Percentiles rank a stretch among this genome's conserved stretches.
These are phyloP conservation scores for Apomyelois bistriatella DNA, from an alignment of 2,888 invertebrate species.

Conservation along the genomic window DNA sequence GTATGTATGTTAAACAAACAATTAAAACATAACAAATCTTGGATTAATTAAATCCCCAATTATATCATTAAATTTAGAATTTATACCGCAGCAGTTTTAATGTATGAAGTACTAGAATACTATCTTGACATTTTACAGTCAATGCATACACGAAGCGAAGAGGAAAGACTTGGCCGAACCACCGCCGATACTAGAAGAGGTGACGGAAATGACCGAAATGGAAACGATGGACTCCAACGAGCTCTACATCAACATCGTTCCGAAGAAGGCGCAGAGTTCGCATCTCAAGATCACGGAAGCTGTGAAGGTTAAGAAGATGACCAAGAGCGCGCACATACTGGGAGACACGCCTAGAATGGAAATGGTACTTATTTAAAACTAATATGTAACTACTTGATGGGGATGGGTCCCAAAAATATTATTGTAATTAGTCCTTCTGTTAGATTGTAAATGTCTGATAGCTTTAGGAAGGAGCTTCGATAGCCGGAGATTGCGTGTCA, in stretches of 20 bases:
- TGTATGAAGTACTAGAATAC: no score
- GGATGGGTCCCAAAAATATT: no score
- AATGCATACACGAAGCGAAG: constrained; percentile 32
- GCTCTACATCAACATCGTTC: constrained; percentile 39
- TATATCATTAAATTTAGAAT: no score
- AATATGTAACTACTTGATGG: no score
- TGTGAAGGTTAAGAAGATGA: constrained; percentile 50
- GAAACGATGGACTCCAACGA: constrained; percentile 34
- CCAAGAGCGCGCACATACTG: constrained; percentile 65
- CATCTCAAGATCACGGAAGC: constrained; percentile 45
- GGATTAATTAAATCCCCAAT: no score
- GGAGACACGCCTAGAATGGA: constrained; percentile 42
- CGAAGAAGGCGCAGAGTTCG: constrained; percentile 64
- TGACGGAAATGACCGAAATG: constrained; percentile 27
- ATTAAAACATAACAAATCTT: no score
- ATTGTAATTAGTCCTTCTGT: no score
- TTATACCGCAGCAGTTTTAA: no score
- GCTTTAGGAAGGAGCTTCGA: no score
- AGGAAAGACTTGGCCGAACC: constrained; percentile 21
- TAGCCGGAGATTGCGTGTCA: no score
- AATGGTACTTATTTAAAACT: constrained; percentile 41
- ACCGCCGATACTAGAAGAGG: constrained; percentile 24
- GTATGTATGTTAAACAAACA: no score
- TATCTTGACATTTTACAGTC: constrained; percentile 23
- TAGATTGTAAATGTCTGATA: no score